Evolutionary conservation across 1,140 invertebrate species (phyloP).

Genomic region (Drosophila ironensis): DNA sequence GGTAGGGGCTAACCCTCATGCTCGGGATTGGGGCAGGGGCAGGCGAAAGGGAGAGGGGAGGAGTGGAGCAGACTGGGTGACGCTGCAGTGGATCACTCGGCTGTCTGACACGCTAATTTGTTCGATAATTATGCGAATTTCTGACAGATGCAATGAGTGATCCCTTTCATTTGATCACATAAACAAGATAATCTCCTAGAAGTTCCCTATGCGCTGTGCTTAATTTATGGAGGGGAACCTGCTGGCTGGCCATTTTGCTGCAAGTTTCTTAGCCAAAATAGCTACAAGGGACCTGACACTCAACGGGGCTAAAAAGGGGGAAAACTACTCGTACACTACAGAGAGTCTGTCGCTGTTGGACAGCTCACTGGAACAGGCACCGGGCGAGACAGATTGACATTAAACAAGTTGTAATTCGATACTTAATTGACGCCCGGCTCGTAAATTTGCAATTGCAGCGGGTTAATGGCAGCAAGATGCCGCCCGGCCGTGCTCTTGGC

Average conservation of each 20-base stretch:
- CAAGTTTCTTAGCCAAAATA: background rate
- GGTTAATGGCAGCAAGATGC: constrained; percentile 20
- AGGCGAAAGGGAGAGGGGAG: background rate
- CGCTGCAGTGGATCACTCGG: constrained; percentile 48
- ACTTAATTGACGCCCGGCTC: constrained; percentile 82
- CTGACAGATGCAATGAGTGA: constrained; percentile 43
- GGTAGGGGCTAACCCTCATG: too few relatives aligned
- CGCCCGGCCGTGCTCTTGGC: background rate
- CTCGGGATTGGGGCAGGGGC: background rate
- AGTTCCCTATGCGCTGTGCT: too few relatives aligned
- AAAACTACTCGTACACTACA: constrained; percentile 38
- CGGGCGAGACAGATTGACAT: constrained; percentile 76
- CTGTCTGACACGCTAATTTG: constrained; percentile 71
- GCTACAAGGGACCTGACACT: background rate
- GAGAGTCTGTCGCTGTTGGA: constrained; percentile 23
- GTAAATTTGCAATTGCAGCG: constrained; percentile 80
- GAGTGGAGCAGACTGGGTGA: constrained; percentile 39
- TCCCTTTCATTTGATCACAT: background rate
- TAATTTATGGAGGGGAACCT: background rate
- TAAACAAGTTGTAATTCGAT: constrained; percentile 82
- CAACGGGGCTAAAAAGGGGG: constrained; percentile 18
- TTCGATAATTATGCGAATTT: constrained; percentile 66
- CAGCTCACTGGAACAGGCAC: constrained; percentile 43
- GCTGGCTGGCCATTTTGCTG: too few relatives aligned
- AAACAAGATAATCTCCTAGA: too few relatives aligned